Conservation (phyloP, 2,797 vertebrate genomes). For the Otolemur crassicaudatus region DNA sequence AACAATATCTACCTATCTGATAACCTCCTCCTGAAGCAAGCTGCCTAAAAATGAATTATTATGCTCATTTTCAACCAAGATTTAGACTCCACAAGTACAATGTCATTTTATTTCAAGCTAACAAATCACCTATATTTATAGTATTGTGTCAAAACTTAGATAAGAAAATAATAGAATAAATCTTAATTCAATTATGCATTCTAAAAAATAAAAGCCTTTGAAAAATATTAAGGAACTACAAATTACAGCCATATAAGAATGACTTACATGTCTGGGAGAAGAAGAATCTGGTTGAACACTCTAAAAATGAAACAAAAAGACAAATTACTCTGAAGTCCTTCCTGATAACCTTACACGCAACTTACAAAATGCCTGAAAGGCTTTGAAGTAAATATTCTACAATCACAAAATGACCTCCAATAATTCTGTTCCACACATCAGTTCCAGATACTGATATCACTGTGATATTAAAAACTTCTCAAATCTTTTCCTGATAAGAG, state of each 20-base stretch:
- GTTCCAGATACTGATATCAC: neutral
- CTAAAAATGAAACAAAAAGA: slow-evolving; percentile 88
- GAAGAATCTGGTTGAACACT: slow-evolving; percentile 99
- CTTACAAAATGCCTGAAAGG: slow-evolving; percentile 50
- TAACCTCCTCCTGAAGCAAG: neutral
- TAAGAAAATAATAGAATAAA: slow-evolving; percentile 39
- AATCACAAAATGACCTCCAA: slow-evolving; percentile 15
- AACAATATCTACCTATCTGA: neutral
- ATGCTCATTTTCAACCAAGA: slow-evolving; percentile 31
- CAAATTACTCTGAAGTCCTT: slow-evolving; percentile 64
- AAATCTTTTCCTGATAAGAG: neutral
- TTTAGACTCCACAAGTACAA: neutral
- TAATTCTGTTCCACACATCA: slow-evolving; percentile 26
- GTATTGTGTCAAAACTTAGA: neutral
- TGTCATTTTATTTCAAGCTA: slow-evolving; percentile 11
- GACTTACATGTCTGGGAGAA: slow-evolving; percentile 98
- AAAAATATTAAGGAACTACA: slow-evolving; percentile 18
- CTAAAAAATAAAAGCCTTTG: neutral
- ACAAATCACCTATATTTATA: slow-evolving; percentile 35
- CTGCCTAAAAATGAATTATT: slow-evolving; percentile 29
- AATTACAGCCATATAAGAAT: neutral
- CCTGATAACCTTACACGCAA: slow-evolving; percentile 32
- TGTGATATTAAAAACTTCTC: neutral
- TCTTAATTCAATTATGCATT: slow-evolving; percentile 24
- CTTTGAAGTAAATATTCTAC: slow-evolving; percentile 25